These are phyloP conservation scores for Holacanthus passer DNA, from an alignment of 2,113 vertebrate species.

Conservation along the genomic window DNA sequence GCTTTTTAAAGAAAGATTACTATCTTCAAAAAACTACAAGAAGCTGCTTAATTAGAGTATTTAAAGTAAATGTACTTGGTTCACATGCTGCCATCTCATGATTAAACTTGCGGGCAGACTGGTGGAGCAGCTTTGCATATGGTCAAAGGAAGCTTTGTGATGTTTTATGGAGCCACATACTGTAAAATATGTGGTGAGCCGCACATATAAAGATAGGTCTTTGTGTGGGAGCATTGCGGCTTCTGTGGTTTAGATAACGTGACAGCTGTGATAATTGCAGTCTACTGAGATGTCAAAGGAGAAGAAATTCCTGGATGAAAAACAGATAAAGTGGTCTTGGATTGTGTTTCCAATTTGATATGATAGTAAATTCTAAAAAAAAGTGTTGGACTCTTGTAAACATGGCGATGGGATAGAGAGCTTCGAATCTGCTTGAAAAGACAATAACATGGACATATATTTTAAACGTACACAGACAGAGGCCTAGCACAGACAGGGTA, in stretches of 20 bases:
- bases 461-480: neutral
- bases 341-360: neutral
- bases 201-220: slow-evolving; percentile 18
- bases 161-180: slow-evolving; percentile 38
- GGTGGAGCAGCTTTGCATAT: slow-evolving; percentile 40
- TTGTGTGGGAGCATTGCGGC: slow-evolving; percentile 1
- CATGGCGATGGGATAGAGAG: neutral
- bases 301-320: neutral
- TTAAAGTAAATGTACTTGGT: neutral
- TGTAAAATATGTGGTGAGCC: slow-evolving; percentile 41
- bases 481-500: slow-evolving; percentile 8
- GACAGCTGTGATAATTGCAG: slow-evolving; percentile 2
- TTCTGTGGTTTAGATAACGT: slow-evolving; percentile 13
- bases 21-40: neutral
- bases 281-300: neutral
- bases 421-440: neutral
- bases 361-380: neutral
- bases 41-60: neutral
- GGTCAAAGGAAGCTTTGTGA: slow-evolving; percentile 38
- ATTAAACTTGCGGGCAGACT: neutral
- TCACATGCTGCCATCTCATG: neutral
- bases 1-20: neutral
- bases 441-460: neutral
- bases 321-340: neutral
- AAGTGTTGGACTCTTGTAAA: neutral